Conservation (phyloP, 2,797 vertebrate species). For the Petrocephalus schoutedeni region DNA sequence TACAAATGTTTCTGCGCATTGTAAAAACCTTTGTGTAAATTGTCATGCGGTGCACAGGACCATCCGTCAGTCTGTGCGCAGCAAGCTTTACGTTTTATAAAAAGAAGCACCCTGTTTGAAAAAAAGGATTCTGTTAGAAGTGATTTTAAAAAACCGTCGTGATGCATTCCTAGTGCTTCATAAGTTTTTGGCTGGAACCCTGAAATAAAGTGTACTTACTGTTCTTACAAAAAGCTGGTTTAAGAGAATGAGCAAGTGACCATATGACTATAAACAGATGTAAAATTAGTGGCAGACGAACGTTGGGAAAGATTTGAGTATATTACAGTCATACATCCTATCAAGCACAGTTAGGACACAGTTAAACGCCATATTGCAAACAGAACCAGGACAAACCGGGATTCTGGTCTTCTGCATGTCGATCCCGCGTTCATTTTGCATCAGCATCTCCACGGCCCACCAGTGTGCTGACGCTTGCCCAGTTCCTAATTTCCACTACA, state of each 20-base stretch:
- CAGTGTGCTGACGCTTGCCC: not conserved
- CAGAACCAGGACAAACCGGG: conserved; percentile 1
- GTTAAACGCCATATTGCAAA: conserved; percentile 15
- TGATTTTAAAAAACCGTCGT: conserved; percentile 41
- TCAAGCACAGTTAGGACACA: conserved; percentile 23
- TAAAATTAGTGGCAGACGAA: conserved; percentile 56
- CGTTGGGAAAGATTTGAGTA: conserved; percentile 54
- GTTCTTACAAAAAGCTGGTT: conserved; percentile 62
- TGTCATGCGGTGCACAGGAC: conserved; percentile 20
- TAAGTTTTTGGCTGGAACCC: conserved; percentile 15
- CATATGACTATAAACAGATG: conserved; percentile 57
- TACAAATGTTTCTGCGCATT: conserved; percentile 32
- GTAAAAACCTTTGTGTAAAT: conserved; percentile 29
- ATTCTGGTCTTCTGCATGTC: conserved; percentile 31
- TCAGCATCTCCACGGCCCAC: not conserved
- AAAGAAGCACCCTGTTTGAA: conserved; percentile 70
- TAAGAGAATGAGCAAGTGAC: conserved; percentile 41
- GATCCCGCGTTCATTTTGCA: conserved; percentile 32
- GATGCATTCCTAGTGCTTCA: not conserved
- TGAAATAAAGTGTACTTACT: conserved; percentile 37
- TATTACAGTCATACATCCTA: conserved; percentile 55
- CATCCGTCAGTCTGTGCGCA: conserved; percentile 56
- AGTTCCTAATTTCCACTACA: not conserved
- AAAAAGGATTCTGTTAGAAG: conserved; percentile 39
- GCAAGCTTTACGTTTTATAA: conserved; percentile 46